A percentile compares a stretch with the other conserved stretches of the same genome.
phyloP scores from a whole-genome alignment of 1,140 invertebrate genomes.

The Neoseiulus cucumeris region DNA sequence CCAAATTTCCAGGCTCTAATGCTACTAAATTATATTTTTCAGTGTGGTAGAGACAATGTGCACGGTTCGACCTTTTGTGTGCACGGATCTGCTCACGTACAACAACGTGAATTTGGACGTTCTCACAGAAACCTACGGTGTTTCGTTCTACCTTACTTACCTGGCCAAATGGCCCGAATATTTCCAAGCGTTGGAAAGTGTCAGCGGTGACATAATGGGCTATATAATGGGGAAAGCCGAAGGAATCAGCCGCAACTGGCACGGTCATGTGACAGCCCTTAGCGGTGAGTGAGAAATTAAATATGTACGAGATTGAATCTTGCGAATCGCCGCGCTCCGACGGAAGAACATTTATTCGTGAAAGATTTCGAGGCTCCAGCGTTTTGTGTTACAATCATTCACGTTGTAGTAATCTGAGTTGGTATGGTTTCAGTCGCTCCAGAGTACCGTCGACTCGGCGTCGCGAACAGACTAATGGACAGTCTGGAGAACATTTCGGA shows the following conservation, averaged over 20 bases:
- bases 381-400: too few relatives aligned
- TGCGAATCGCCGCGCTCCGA: too few relatives aligned
- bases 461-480: conserved; percentile 85
- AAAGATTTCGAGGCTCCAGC: too few relatives aligned
- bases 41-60: conserved; percentile 43
- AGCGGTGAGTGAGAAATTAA: conserved; percentile 1
- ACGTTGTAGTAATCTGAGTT: too few relatives aligned
- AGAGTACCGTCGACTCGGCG: conserved; percentile 65
- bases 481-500: conserved; percentile 86
- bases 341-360: too few relatives aligned
- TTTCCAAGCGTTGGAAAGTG: conserved; percentile 86
- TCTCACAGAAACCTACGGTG: conserved; percentile 88
- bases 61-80: conserved; percentile 72
- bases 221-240: conserved; percentile 99
- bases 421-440: conserved; percentile 55
- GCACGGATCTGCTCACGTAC: conserved; percentile 83
- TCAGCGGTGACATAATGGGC: conserved; percentile 87
- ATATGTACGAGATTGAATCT: too few relatives aligned
- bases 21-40: conserved; percentile 17
- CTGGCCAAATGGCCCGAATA: conserved; percentile 97
- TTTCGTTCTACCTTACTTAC: conserved; percentile 94
- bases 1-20: too few relatives aligned
- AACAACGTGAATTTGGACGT: conserved; percentile 95
- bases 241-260: conserved; percentile 83
- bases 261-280: conserved; percentile 94